Evolutionary conservation across 92 coral and sea anemone species (phyloP).

Genomic region (Porites cylindrica): DNA sequence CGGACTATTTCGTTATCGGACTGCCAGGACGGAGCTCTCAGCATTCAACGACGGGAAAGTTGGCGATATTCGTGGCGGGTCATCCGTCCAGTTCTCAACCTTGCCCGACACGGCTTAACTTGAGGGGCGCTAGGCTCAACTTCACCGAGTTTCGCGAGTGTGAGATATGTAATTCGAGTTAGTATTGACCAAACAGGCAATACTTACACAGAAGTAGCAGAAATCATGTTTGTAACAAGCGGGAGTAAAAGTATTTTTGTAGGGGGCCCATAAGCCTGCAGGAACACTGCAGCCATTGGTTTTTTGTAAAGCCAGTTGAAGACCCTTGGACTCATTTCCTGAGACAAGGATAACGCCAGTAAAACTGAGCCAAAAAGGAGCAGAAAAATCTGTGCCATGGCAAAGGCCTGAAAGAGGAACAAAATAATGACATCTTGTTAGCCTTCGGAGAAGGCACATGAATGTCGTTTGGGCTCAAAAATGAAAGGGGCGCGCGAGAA

Average conservation of each 20-base stretch:
- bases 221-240: slow-evolving; percentile 97
- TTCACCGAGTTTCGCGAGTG: no score
- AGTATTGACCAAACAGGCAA: not conserved
- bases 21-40: no score
- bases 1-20: no score
- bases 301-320: slow-evolving; percentile 31
- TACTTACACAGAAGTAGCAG: slow-evolving; percentile 91
- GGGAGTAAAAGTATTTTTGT: slow-evolving; percentile 71
- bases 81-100: no score
- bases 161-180: not conserved
- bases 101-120: no score
- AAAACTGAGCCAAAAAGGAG: not conserved
- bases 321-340: slow-evolving; percentile 23
- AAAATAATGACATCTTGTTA: no score
- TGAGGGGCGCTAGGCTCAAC: no score
- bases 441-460: no score
- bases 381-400: not conserved
- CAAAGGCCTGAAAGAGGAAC: not conserved
- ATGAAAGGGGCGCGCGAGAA: no score
- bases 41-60: no score
- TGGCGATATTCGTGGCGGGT: no score
- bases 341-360: not conserved
- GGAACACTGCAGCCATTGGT: slow-evolving; percentile 88
- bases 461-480: no score
- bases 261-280: slow-evolving; percentile 51